Percentiles rank a stretch among this genome's conserved stretches.
Conservation (phyloP, 2,113 vertebrate species). For the Edolisoma coerulescens region DNA sequence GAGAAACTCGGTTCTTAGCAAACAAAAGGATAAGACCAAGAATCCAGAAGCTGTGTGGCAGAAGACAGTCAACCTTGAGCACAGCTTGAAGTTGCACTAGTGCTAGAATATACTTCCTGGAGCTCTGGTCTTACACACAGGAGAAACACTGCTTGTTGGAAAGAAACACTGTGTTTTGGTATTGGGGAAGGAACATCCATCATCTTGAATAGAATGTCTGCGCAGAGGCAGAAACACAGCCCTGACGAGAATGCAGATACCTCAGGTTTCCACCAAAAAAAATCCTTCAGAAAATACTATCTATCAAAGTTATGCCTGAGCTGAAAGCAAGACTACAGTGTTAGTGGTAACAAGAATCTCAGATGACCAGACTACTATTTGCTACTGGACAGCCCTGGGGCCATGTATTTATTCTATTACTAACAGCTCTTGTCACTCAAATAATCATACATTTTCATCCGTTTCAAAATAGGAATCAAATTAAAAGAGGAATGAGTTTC, state of each 20-base stretch:
- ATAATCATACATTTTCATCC: not conserved
- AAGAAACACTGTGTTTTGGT: not conserved
- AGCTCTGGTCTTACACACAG: not conserved
- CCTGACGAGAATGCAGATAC: not conserved
- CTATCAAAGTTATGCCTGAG: not conserved
- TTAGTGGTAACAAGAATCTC: not conserved
- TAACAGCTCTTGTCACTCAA: not conserved
- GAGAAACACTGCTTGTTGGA: not conserved
- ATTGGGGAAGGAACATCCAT: not conserved
- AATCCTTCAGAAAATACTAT: not conserved
- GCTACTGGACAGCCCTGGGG: not conserved
- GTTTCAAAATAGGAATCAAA: not conserved
- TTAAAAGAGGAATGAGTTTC: not conserved
- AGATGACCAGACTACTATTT: not conserved
- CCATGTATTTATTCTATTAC: not conserved
- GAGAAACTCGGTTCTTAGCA: not conserved
- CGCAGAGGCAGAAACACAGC: not conserved
- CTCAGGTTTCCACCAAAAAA: not conserved
- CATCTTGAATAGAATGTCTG: not conserved
- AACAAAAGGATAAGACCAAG: not conserved
- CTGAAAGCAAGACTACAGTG: not conserved
- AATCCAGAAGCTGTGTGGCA: not conserved
- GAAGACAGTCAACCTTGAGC: not conserved
- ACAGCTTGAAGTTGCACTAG: not conserved
- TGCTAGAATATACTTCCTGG: not conserved